Percentiles rank a stretch among this genome's conserved stretches.
Conservation (phyloP, 2,113 vertebrate genomes). For the Scomber japonicus region DNA sequence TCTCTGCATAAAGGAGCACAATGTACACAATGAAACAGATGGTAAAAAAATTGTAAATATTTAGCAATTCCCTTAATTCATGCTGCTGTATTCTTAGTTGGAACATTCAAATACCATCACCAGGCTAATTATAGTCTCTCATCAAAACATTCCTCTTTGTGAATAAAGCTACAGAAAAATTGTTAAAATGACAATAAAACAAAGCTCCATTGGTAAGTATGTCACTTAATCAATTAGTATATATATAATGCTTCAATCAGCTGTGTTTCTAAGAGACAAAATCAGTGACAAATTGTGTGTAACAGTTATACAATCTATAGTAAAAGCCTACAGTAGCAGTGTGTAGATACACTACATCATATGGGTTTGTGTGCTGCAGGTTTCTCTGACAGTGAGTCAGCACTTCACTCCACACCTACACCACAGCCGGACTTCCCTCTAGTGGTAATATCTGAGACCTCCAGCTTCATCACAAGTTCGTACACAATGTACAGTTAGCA, state of each 20-base stretch:
- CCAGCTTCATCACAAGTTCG: not conserved
- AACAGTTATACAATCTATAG: not conserved
- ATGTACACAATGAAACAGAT: not conserved
- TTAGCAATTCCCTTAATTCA: not conserved
- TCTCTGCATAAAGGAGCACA: not conserved
- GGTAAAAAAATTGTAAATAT: not conserved
- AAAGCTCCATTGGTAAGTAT: not conserved
- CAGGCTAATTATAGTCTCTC: not conserved
- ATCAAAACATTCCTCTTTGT: not conserved
- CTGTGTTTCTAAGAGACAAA: conserved; percentile 2
- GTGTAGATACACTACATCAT: conserved; percentile 11
- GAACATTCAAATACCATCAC: not conserved
- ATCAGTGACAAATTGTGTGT: not conserved
- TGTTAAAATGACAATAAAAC: not conserved
- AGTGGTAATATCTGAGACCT: conserved; percentile 21
- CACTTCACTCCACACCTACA: conserved; percentile 30
- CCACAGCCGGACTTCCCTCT: conserved; percentile 51
- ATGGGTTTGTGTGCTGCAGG: conserved; percentile 29
- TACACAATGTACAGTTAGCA: conserved; percentile 9
- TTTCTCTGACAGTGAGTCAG: conserved; percentile 67
- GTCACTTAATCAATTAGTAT: not conserved
- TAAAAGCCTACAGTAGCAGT: not conserved
- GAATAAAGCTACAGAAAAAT: not conserved
- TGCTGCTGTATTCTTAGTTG: not conserved
- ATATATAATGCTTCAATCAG: not conserved